A percentile compares a stretch with the other conserved stretches of the same genome.
These are phyloP conservation scores for Rhinoraja longicauda DNA, from an alignment of 2,797 vertebrate genomes.

Conservation along the genomic window DNA sequence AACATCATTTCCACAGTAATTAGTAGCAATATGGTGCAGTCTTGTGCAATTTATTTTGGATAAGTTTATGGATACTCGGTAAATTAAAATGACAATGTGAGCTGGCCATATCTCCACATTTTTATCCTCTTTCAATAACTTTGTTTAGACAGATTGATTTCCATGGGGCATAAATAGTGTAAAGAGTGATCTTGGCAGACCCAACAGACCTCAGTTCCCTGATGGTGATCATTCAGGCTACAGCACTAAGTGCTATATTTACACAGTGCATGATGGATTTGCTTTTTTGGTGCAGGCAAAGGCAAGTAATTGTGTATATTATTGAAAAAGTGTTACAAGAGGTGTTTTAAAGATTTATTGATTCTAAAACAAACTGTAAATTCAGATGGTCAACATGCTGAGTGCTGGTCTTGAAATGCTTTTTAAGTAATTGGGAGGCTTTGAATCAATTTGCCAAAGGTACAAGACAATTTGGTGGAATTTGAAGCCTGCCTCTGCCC, in stretches of 20 bases:
- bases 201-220: constrained; percentile 46
- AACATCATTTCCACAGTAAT: background rate
- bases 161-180: constrained; percentile 31
- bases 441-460: background rate
- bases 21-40: background rate
- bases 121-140: constrained; percentile 2
- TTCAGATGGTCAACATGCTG: constrained; percentile 43
- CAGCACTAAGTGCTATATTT: constrained; percentile 45
- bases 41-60: background rate
- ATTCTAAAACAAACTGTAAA: constrained; percentile 59
- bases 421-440: background rate
- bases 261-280: constrained; percentile 50
- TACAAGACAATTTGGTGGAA: too few species aligned
- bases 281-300: constrained; percentile 44
- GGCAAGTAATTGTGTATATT: constrained; percentile 51
- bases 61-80: constrained; percentile 9
- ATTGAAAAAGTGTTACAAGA: constrained; percentile 54
- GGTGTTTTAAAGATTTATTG: constrained; percentile 57
- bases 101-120: constrained; percentile 30
- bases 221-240: constrained; percentile 50
- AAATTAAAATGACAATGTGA: background rate
- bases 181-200: constrained; percentile 16
- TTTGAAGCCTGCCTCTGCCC: background rate
- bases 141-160: constrained; percentile 40
- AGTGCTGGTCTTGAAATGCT: background rate